Conservation (phyloP, 2,888 invertebrate genomes). For the Troides helena region DNA sequence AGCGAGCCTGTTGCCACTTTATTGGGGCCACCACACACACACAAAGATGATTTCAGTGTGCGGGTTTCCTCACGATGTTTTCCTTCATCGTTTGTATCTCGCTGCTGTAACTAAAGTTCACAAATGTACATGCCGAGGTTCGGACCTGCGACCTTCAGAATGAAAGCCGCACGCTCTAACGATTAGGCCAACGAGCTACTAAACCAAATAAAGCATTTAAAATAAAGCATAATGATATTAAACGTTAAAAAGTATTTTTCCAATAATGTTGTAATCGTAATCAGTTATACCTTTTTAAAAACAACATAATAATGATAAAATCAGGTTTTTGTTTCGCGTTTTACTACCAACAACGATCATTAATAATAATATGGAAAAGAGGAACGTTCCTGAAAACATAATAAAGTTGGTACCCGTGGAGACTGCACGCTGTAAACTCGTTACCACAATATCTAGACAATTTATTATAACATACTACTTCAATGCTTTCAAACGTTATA, state of each 20-base stretch:
- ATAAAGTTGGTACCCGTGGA: slow-evolving; percentile 58
- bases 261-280: background rate
- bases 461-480: slow-evolving; percentile 56
- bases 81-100: too few relatives aligned
- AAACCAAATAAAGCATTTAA: background rate
- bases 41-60: too few relatives aligned
- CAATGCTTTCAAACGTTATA: slow-evolving; percentile 30
- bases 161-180: too few relatives aligned
- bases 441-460: slow-evolving; percentile 57
- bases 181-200: too few relatives aligned
- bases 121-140: too few relatives aligned
- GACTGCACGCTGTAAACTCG: slow-evolving; percentile 49
- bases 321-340: background rate
- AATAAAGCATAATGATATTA: background rate
- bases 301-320: background rate
- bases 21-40: too few relatives aligned
- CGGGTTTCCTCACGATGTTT: too few relatives aligned
- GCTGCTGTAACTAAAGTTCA: too few relatives aligned
- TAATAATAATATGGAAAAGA: slow-evolving; percentile 52
- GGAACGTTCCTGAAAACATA: slow-evolving; percentile 52
- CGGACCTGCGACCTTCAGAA: too few relatives aligned
- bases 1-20: too few relatives aligned
- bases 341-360: slow-evolving; percentile 39
- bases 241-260: background rate
- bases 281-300: background rate